Conservation (phyloP, 2,113 vertebrate species). For the Ardeotis arabs region DNA sequence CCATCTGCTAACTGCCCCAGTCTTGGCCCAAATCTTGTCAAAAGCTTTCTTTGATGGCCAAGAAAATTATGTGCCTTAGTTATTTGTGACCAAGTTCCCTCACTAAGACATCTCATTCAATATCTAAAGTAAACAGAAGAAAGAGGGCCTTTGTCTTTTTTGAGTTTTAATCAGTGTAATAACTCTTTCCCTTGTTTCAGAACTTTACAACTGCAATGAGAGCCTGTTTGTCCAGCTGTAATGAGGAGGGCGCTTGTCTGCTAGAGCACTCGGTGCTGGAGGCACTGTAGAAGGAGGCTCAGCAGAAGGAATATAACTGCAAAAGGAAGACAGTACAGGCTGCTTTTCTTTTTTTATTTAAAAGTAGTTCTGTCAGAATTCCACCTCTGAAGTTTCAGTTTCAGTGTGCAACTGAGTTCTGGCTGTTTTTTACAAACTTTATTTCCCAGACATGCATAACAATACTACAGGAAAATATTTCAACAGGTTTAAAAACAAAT, state of each 20-base stretch:
- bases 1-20: neutral
- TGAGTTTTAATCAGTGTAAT: neutral
- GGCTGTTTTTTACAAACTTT: neutral
- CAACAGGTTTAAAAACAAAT: neutral
- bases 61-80: neutral
- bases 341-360: neutral
- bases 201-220: neutral
- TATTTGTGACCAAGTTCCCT: neutral
- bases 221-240: conserved; percentile 30
- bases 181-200: neutral
- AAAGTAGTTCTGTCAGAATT: neutral
- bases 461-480: conserved; percentile 13
- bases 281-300: neutral
- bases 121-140: conserved; percentile 30
- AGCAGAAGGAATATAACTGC: neutral
- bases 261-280: neutral
- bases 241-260: neutral
- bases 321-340: neutral
- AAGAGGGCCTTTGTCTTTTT: neutral
- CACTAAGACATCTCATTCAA: neutral
- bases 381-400: neutral
- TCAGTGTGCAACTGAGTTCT: neutral
- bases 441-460: neutral
- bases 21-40: neutral
- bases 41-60: neutral